Conservation (phyloP, 2,113 vertebrate genomes). For the Engystomops pustulosus region DNA sequence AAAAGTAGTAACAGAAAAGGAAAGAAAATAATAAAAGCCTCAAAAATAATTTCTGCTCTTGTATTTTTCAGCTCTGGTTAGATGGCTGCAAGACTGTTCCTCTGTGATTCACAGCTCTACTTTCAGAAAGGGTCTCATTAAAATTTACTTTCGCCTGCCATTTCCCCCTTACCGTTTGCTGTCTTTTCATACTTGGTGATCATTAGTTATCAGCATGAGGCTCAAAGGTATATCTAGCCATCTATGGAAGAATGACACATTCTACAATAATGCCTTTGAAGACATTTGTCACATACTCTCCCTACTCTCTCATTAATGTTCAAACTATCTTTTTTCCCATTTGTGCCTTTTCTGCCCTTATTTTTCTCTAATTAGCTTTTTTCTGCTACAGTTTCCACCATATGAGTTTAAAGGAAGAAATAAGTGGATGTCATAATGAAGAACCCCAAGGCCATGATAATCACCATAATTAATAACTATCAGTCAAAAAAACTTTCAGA, state of each 20-base stretch:
- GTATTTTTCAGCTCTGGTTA: conserved; percentile 8
- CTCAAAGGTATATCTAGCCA: conserved; percentile 77
- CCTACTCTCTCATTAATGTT: conserved; percentile 84
- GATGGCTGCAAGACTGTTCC: conserved; percentile 65
- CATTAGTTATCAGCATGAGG: conserved; percentile 82
- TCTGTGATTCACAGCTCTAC: conserved; percentile 64
- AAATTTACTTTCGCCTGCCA: conserved; percentile 77
- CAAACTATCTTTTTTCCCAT: conserved; percentile 75
- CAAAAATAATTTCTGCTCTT: conserved; percentile 13
- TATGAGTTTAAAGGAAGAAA: conserved; percentile 67
- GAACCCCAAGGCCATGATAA: conserved; percentile 83
- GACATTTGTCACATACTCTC: conserved; percentile 79
- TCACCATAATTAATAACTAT: conserved; percentile 84
- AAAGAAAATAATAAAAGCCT: conserved; percentile 5
- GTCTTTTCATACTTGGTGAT: conserved; percentile 82
- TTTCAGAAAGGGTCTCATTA: conserved; percentile 72
- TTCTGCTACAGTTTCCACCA: conserved; percentile 72
- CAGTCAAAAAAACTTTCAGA: conserved; percentile 74
- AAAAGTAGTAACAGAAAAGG: conserved; percentile 20
- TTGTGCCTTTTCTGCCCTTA: conserved; percentile 73
- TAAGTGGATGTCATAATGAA: conserved; percentile 73
- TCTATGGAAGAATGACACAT: conserved; percentile 80
- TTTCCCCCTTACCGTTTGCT: conserved; percentile 79
- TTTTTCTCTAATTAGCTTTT: conserved; percentile 81
- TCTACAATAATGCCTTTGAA: conserved; percentile 85